A percentile compares a stretch with the other conserved stretches of the same genome.
These are phyloP conservation scores for Caenorhabditis wallacei DNA, from an alignment of 2,888 invertebrate species.

Conservation along the genomic window DNA sequence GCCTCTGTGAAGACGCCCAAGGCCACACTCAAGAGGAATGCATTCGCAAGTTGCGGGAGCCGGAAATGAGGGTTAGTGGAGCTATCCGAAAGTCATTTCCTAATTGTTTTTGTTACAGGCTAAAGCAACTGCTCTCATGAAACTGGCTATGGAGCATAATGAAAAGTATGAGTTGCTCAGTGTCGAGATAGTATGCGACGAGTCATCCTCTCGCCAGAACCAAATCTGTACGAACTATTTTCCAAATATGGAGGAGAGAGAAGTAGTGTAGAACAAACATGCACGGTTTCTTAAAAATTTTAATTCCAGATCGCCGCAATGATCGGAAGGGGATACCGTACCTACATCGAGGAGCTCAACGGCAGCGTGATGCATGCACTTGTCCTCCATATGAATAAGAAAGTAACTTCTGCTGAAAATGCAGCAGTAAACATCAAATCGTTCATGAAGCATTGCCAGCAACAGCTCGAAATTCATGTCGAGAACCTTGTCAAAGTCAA, in stretches of 20 bases:
- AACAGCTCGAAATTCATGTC: no score
- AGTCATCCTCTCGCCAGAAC: no score
- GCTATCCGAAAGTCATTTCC: background rate
- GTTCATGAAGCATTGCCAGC: no score
- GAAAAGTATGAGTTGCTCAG: no score
- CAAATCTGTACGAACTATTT: no score
- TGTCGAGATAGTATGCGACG: no score
- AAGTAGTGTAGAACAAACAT: no score
- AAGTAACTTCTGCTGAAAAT: background rate
- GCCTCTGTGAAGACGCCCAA: background rate
- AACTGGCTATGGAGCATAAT: background rate
- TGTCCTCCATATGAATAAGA: background rate
- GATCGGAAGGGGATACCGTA: no score
- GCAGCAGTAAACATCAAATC: background rate
- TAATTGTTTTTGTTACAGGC: background rate
- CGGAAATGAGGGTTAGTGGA: constrained; percentile 16
- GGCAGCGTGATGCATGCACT: background rate
- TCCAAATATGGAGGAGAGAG: no score
- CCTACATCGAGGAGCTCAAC: background rate
- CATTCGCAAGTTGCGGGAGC: background rate
- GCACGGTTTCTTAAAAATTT: no score
- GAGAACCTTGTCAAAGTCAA: no score
- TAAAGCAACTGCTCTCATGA: background rate
- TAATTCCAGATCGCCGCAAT: no score
- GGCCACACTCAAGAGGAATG: background rate